Evolutionary conservation across 1,140 invertebrate species (phyloP), one percentile per base, ranked within the genome.

Genomic region (Aphelenchoides fujianensis): DNA sequence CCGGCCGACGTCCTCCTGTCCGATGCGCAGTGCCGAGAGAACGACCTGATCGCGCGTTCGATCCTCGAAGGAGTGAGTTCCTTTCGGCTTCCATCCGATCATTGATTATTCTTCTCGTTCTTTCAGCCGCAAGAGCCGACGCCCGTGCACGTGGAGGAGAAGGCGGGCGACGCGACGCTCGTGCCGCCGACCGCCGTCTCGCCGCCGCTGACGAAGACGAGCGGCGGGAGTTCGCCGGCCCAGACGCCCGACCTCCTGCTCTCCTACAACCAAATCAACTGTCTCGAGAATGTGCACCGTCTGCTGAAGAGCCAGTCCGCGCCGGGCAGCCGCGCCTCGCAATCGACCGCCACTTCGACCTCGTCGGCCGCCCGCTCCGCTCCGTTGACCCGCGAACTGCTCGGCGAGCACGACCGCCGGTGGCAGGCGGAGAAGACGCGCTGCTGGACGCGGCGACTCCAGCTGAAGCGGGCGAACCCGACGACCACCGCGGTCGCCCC

Each of bases 261-360:
- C 3, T 72, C 69, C n/a, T 79, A 80, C 36, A 80, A 69, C 41
- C 71, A 83, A 67, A 83, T 83, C 35, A 83, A 84, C 61, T 83
- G 81, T 57, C 63, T 83, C 19, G 81, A 83, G 63, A 83, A 83
- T 69, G 81, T 83, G 30, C 82, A 83, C 64, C 80, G 81, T 2
- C 59, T 83, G 41, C 69, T 83, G 9, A 84, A 84, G 57, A 83
- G 80, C 28, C 83, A 84, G 57, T 48, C 68, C 0, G 23, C n/a
- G 31, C 16, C 3, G n/a, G 16, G 35, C 61, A 28, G 9, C 35
- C 3, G 19, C 64, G 12, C 68, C 27, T 19, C 64, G 28, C 3
- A 62, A 23, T 12, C 62, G 36, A 52, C 37, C 30, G 19, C 35
- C n/a, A 2, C 16, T 7, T 23, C 52, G 63, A 74, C 23, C 48